These are phyloP conservation scores for Malthinus seriepunctatus DNA, from an alignment of 2,888 invertebrate species.

Conservation along the genomic window DNA sequence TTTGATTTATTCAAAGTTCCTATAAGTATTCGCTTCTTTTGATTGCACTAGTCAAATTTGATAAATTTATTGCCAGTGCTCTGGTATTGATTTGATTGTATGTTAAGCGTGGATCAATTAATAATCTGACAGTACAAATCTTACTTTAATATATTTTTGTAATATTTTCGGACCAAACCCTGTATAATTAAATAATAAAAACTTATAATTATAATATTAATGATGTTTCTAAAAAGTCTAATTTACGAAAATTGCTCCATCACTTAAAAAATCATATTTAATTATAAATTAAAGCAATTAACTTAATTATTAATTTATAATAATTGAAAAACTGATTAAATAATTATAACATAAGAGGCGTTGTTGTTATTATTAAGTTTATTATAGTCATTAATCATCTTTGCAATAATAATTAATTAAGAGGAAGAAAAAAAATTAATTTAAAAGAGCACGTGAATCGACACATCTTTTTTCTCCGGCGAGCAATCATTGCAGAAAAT, in stretches of 20 bases:
- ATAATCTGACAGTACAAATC: too few relatives aligned
- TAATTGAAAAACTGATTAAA: constrained; percentile 19
- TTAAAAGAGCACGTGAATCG: constrained; percentile 5
- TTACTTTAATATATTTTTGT: neutral
- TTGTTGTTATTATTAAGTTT: constrained; percentile 21
- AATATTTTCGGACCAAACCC: neutral
- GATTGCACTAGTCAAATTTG: constrained; percentile 29
- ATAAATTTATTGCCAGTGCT: constrained; percentile 29
- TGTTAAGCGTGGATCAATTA: constrained; percentile 10
- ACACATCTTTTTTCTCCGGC: constrained; percentile 1
- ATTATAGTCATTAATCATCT: constrained; percentile 26
- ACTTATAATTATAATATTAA: constrained; percentile 1
- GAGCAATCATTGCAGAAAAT: too few relatives aligned
- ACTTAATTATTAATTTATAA: constrained; percentile 21
- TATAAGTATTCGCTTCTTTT: constrained; percentile 21
- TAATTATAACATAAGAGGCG: constrained; percentile 18
- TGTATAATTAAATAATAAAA: neutral
- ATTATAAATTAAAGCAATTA: constrained; percentile 25
- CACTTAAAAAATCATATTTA: constrained; percentile 26
- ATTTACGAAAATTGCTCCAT: constrained; percentile 22
- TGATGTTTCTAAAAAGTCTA: neutral
- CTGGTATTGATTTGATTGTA: constrained; percentile 19
- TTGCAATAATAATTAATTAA: constrained; percentile 9
- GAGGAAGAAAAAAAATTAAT: constrained; percentile 3
- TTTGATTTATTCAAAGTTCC: constrained; percentile 37